These are phyloP conservation scores for Triplophysa rosa DNA, from an alignment of 2,113 vertebrate genomes.

Conservation along the genomic window DNA sequence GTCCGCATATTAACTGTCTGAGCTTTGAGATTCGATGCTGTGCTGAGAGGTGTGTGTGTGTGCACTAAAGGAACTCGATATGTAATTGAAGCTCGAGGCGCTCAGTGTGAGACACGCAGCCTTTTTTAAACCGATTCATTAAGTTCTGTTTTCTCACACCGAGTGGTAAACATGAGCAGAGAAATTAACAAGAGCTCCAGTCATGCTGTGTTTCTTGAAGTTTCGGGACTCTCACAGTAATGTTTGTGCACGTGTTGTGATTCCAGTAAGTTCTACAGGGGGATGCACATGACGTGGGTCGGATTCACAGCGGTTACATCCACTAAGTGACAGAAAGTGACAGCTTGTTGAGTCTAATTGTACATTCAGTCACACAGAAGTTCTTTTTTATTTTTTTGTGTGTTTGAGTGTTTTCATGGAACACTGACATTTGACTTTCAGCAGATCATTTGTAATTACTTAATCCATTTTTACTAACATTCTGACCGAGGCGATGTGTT, in stretches of 20 bases:
- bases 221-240: neutral
- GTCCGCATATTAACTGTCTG: neutral
- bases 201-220: constrained; percentile 8
- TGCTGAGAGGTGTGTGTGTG: neutral
- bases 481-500: no score
- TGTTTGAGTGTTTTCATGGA: no score
- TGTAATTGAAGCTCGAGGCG: constrained; percentile 17
- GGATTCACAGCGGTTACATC: no score
- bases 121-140: constrained; percentile 21
- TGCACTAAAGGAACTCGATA: neutral
- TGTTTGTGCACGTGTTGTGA: neutral
- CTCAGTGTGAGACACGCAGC: neutral
- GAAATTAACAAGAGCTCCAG: constrained; percentile 9
- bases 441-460: no score
- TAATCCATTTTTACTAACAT: no score
- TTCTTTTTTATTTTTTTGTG: no score
- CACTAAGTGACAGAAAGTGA: no score
- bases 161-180: constrained; percentile 16
- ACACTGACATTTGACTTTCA: no score
- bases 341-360: no score
- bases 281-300: no score
- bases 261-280: neutral
- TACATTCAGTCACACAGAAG: no score
- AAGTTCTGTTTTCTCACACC: constrained; percentile 10
- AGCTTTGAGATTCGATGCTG: constrained; percentile 20